Percentiles rank a stretch among this genome's conserved stretches.
These are phyloP conservation scores for Lithodes maja DNA, from an alignment of 2,888 invertebrate genomes.

Conservation along the genomic window DNA sequence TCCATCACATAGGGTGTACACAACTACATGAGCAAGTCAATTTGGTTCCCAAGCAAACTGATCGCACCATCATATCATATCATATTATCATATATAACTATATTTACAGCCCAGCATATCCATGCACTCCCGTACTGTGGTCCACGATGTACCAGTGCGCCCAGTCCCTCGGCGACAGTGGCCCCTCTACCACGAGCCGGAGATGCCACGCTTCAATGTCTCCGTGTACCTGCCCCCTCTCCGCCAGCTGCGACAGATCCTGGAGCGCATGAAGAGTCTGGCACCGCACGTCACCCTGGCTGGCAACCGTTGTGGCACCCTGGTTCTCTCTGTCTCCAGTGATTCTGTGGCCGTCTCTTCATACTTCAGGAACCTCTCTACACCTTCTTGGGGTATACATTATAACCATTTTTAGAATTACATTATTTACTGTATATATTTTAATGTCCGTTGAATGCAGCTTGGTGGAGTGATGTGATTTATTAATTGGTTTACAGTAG, in stretches of 20 bases:
- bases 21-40: too few species aligned
- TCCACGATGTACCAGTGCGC: conserved; percentile 88
- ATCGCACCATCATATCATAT: too few species aligned
- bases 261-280: conserved; percentile 89
- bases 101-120: conserved; percentile 78
- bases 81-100: background rate
- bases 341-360: conserved; percentile 88
- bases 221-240: conserved; percentile 86
- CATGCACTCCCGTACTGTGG: conserved; percentile 82
- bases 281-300: conserved; percentile 83
- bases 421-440: too few species aligned
- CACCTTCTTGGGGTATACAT: conserved; percentile 59
- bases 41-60: too few species aligned
- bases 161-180: conserved; percentile 85
- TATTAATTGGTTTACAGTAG: background rate
- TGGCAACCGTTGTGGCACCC: conserved; percentile 83
- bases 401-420: too few species aligned
- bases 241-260: conserved; percentile 84
- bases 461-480: too few species aligned
- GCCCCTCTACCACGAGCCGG: conserved; percentile 85
- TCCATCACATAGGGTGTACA: too few species aligned
- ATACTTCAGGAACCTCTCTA: conserved; percentile 83
- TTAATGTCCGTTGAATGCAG: too few species aligned
- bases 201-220: conserved; percentile 81
- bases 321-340: conserved; percentile 85